Evolutionary conservation across 92 coral and sea anemone genomes (phyloP).

Genomic region (Nematostella vectensis): DNA sequence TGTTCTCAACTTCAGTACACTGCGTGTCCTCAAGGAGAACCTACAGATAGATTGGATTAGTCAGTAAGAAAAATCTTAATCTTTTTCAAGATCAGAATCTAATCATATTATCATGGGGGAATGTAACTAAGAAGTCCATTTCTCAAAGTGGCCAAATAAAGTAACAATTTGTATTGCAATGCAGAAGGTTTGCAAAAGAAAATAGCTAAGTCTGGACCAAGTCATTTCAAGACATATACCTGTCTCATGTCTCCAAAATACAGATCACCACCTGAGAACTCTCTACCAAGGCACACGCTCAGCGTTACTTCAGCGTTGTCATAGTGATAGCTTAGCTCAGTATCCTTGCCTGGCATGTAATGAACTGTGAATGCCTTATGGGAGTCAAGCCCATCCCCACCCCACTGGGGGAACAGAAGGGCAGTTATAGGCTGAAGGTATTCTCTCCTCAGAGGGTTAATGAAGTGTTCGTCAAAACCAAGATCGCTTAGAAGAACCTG

Average conservation of each 20-base stretch:
- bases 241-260: conserved; percentile 91
- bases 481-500: conserved; percentile 84
- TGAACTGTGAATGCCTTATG: conserved; percentile 97
- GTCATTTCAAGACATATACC: no score
- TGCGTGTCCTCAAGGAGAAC: conserved; percentile 57
- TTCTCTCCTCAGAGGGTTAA: conserved; percentile 61
- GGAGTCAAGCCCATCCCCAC: conserved; percentile 77
- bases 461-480: conserved; percentile 74
- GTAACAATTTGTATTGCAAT: no score
- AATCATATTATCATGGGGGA: no score
- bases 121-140: no score
- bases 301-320: conserved; percentile 95
- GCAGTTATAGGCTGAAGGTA: conserved; percentile 64
- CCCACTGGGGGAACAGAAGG: conserved; percentile 74
- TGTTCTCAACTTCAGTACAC: conserved; percentile 62
- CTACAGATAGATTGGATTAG: conserved; percentile 14
- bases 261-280: conserved; percentile 73
- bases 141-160: no score
- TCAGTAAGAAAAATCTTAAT: not conserved
- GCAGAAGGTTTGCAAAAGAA: no score
- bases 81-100: no score
- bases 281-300: conserved; percentile 80
- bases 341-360: conserved; percentile 85
- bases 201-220: no score
- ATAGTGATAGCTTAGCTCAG: conserved; percentile 82